Evolutionary conservation across 2,888 invertebrate genomes (phyloP).

Genomic region (Sialis fuliginosa): DNA sequence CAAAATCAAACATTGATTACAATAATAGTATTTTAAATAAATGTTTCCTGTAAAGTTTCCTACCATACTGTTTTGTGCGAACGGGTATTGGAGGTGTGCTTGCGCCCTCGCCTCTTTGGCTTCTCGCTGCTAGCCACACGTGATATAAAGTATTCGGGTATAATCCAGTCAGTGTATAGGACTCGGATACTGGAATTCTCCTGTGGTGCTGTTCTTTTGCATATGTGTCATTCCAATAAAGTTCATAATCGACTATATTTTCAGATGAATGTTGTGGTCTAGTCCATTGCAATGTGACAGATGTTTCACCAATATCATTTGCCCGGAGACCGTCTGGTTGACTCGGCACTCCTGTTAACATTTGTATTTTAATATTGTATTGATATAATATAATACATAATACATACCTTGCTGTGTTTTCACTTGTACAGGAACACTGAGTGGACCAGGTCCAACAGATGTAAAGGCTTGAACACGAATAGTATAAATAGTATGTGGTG

Average conservation of each 20-base stretch:
- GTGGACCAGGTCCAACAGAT: slow-evolving; percentile 86
- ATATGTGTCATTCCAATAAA: slow-evolving; percentile 95
- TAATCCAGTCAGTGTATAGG: slow-evolving; percentile 74
- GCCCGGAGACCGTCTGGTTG: slow-evolving; percentile 84
- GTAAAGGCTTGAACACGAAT: slow-evolving; percentile 88
- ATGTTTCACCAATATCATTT: slow-evolving; percentile 74
- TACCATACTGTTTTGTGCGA: slow-evolving; percentile 95
- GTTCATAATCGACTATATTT: slow-evolving; percentile 85
- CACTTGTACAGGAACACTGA: slow-evolving; percentile 92
- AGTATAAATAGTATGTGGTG: slow-evolving; percentile 84
- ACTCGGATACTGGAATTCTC: slow-evolving; percentile 65
- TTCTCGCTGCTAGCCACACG: slow-evolving; percentile 90
- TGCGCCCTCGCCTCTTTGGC: slow-evolving; percentile 85
- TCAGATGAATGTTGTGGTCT: slow-evolving; percentile 82
- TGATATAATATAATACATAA: neutral
- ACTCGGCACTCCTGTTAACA: slow-evolving; percentile 69
- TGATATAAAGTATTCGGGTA: slow-evolving; percentile 94
- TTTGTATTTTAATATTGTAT: neutral
- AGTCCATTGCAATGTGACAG: slow-evolving; percentile 83
- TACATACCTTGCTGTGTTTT: slow-evolving; percentile 81
- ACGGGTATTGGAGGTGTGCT: slow-evolving; percentile 88
- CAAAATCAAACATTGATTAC: slow-evolving; percentile 8
- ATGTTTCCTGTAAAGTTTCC: slow-evolving; percentile 26
- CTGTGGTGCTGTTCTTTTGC: slow-evolving; percentile 77
- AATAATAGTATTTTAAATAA: slow-evolving; percentile 3